Base-by-base conservation (phyloP, 2,797 vertebrate genomes). In the Muscicapa comitata region DNA sequence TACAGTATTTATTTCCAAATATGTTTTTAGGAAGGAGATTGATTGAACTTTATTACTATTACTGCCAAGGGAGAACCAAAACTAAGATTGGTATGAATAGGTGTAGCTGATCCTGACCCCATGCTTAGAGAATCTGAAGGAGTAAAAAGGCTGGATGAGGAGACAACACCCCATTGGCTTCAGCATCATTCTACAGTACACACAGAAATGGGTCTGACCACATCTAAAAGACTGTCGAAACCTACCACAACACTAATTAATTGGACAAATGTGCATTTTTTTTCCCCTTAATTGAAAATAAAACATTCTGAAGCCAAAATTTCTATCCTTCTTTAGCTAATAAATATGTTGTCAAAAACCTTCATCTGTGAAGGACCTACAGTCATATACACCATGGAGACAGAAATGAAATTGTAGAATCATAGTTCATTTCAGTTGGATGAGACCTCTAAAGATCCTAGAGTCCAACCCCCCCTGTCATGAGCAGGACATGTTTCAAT, bases 1-100 rank as follows among this genome's bases (percentile, higher is more conserved):
- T 93, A 62, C 26, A 51, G 45, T 72, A 83, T 88, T 90, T 94
- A 75, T 90, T 94, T 86, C 59, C 20, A 78, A 78, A 73, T 74
- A 50, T 5, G 16, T 80, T 86, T 65, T 80, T 74, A 76, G 45
- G 50, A 65, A 91, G n/a, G 5, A 67, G 15, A 74, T 66, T 59
- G 63, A 50, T 23, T 80, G 43, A 47, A 40, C 68, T 82, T 81
- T 93, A 82, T 84, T 85, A 19, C 15, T 92, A 33, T 43, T 13
- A 20, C 29, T 71, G 37, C 24, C 67, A 45, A 79, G 31, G 16
- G 20, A 80, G 48, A 67, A 31, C 8, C 35, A 47, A 76, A 77
- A 12, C 7, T 21, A 62, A 40, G 38, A 17, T 38, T 61, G 10
- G 3, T 62, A 25, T 59, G 42, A 88, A 38, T 15, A 67, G 17